Evolutionary conservation across 2,113 vertebrate species (phyloP), one percentile per base, ranked within the genome.

Genomic region (crab-eating macaque (Macaca fascicularis)): DNA sequence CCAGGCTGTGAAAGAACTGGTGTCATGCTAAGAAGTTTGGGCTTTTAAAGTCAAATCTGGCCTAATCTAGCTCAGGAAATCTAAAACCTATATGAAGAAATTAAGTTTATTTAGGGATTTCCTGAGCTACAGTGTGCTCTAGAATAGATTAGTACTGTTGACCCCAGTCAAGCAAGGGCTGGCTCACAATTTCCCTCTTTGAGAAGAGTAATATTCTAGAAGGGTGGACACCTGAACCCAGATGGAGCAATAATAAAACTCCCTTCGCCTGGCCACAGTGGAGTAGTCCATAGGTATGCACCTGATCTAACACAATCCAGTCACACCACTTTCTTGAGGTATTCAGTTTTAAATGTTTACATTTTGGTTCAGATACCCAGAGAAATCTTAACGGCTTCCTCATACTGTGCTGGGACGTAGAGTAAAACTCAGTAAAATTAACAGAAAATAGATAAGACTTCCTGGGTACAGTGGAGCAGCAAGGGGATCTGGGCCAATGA

Each of bases 401-500:
- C 43, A 76, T 12, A 32, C 22, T 10, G 10, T 70, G 78, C 57
- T 83, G 75, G 20, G 61, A 82, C 22, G 40, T 12, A 64, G 23
- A 67, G 48, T 74, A 94, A 80, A 72, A 74, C 87, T 95, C 80
- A 55, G 45, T 84, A 94, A 97, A 92, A 96, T 94, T 88, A 96
- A 90, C 67, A 79, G 90, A 96, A 97, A 86, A 94, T 74, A 93
- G 92, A 85, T 83, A 84, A 79, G 52, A 78, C 22, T 83, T 79
- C 30, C 35, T 38, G 78, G 72, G 90, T 85, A 86, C 88, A 95
- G 90, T 13, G 80, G 82, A 94, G 72, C 90, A 86, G 89, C 52
- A 96, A 95, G 82, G 38, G 81, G 90, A 96, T 95, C 88, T 97
- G 95, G 96, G 93, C 85, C 95, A 97, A 92, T 81, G 85, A 97